These are phyloP conservation scores for Machaerirhynchus nigripectus DNA, from an alignment of 2,113 vertebrate genomes.

Conservation along the genomic window DNA sequence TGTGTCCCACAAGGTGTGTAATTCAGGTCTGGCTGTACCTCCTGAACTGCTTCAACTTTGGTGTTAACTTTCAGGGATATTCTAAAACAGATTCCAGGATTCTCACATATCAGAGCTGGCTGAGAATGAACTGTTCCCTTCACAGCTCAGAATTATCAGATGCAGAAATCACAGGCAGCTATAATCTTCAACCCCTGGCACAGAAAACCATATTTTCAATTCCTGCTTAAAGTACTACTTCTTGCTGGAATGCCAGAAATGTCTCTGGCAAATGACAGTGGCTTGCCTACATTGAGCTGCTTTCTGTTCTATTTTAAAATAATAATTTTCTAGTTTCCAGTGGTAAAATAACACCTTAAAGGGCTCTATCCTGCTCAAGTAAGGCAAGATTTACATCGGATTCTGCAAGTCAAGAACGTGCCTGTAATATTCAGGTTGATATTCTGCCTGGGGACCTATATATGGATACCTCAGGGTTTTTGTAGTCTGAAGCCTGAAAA, in stretches of 20 bases:
- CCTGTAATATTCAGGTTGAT: neutral
- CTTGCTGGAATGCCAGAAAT: neutral
- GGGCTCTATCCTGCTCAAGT: neutral
- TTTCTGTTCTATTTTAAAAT: slow-evolving; percentile 13
- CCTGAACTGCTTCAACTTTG: neutral
- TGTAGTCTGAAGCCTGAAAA: neutral
- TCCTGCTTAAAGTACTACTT: neutral
- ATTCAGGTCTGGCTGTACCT: neutral
- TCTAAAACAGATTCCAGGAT: neutral
- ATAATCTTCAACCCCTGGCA: slow-evolving; percentile 3
- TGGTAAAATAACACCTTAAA: neutral
- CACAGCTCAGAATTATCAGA: neutral
- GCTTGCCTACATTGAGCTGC: neutral
- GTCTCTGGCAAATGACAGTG: neutral
- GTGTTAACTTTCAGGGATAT: neutral
- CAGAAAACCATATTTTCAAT: neutral
- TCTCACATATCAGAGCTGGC: slow-evolving; percentile 7
- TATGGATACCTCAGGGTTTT: neutral
- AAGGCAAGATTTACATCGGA: neutral
- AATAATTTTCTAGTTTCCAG: neutral
- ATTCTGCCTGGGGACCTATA: neutral
- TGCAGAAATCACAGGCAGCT: neutral
- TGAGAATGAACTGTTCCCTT: slow-evolving; percentile 21
- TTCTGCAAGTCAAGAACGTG: accelerated
- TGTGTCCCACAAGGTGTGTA: neutral